Percentiles rank a stretch among this genome's conserved stretches.
phyloP scores from a whole-genome alignment of 2,113 vertebrate species.

The Helogale parvula region DNA sequence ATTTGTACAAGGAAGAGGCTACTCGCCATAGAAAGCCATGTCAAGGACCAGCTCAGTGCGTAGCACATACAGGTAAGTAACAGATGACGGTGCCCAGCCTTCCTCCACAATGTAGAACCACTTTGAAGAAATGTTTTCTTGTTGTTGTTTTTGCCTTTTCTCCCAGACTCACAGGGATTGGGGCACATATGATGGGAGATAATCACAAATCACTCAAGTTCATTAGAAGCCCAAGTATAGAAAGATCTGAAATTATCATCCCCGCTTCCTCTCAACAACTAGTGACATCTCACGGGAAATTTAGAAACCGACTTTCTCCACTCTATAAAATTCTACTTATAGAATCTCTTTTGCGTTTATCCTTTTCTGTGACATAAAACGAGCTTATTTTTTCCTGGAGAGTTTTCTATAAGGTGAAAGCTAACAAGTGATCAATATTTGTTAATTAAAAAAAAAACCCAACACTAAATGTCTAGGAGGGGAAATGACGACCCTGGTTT shows the following conservation, averaged over 20 bases:
- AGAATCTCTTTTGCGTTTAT: constrained; percentile 64
- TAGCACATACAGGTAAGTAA: neutral
- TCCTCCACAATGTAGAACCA: neutral
- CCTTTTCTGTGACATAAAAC: constrained; percentile 12
- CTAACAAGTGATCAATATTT: constrained; percentile 54
- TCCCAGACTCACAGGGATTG: constrained; percentile 5
- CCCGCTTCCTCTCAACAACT: constrained; percentile 46
- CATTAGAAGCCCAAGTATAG: constrained; percentile 31
- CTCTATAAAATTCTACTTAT: constrained; percentile 70
- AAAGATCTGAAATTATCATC: constrained; percentile 46
- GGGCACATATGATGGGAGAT: constrained; percentile 8
- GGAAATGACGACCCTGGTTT: neutral
- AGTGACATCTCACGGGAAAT: constrained; percentile 67
- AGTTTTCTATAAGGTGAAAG: constrained; percentile 22
- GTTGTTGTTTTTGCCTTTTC: neutral
- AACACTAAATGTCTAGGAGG: neutral
- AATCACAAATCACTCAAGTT: constrained; percentile 60
- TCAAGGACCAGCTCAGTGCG: neutral
- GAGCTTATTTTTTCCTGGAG: neutral
- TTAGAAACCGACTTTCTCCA: constrained; percentile 59
- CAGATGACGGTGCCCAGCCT: neutral
- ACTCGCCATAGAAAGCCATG: neutral
- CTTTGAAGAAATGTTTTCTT: neutral
- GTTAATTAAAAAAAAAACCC: neutral
- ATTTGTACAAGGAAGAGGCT: neutral